Conservation (phyloP, 2,113 vertebrate genomes). For the Platysteira castanea region DNA sequence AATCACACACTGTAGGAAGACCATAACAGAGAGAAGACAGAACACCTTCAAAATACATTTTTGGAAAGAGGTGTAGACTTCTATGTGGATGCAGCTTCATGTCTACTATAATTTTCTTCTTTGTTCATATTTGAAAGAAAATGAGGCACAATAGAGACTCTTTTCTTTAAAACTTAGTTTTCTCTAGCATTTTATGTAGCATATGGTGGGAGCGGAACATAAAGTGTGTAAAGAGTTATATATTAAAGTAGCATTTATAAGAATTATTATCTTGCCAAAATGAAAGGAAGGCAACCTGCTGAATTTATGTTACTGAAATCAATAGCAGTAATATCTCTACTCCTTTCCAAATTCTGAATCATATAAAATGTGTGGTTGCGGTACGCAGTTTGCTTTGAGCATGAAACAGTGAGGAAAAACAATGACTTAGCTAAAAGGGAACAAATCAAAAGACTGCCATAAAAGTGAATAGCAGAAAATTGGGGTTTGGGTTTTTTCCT, state of each 20-base stretch:
- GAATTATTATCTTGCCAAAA: constrained; percentile 10
- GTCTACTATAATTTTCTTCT: neutral
- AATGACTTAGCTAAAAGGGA: constrained; percentile 38
- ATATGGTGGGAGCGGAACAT: neutral
- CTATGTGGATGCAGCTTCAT: neutral
- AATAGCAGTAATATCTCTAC: neutral
- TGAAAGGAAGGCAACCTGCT: constrained; percentile 24
- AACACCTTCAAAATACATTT: constrained; percentile 39
- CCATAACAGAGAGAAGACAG: neutral
- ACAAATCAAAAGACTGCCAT: constrained; percentile 26
- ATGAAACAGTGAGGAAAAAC: constrained; percentile 54
- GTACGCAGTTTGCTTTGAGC: constrained; percentile 53
- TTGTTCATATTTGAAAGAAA: neutral
- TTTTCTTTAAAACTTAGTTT: neutral
- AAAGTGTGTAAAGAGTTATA: neutral
- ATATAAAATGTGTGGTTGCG: constrained; percentile 42
- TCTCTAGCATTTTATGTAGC: neutral
- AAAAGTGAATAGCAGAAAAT: neutral
- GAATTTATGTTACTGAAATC: constrained; percentile 8
- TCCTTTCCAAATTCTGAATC: constrained; percentile 20
- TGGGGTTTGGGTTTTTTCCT: neutral
- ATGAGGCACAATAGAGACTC: neutral
- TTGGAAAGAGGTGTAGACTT: constrained; percentile 37
- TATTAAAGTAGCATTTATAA: constrained; percentile 1
- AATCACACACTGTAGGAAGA: constrained; percentile 11